phyloP scores from a whole-genome alignment of 2,888 invertebrate genomes.

The Andrena trimmerana region DNA sequence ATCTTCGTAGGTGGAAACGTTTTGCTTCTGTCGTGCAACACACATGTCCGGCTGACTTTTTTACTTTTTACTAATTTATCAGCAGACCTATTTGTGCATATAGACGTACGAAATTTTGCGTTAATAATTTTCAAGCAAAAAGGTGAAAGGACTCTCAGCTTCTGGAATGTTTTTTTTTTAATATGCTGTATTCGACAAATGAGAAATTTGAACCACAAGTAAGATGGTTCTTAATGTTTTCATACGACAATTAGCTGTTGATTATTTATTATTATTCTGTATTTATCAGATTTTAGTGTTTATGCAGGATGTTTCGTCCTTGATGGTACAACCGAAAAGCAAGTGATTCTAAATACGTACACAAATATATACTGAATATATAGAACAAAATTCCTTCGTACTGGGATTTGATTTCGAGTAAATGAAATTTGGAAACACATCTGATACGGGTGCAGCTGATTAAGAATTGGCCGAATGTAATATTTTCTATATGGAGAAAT shows the following conservation, averaged over 20 bases:
- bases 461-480: too few relatives aligned
- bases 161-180: not conserved
- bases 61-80: not conserved
- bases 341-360: too few relatives aligned
- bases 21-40: not conserved
- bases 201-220: not conserved
- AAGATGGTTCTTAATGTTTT: conserved; percentile 10
- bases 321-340: too few relatives aligned
- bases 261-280: not conserved
- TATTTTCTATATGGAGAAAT: too few relatives aligned
- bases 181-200: conserved; percentile 5
- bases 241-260: not conserved
- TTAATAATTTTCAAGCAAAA: not conserved
- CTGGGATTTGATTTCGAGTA: too few relatives aligned
- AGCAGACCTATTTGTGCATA: conserved; percentile 25
- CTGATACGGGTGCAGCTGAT: too few relatives aligned
- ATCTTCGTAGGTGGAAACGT: conserved; percentile 8
- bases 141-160: not conserved
- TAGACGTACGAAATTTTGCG: not conserved
- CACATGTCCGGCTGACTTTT: conserved; percentile 2
- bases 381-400: too few relatives aligned
- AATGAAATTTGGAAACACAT: too few relatives aligned
- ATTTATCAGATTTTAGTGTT: not conserved
- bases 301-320: not conserved
- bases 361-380: too few relatives aligned